Conservation (phyloP, 2,888 invertebrate species). For the Laspeyria flexula region DNA sequence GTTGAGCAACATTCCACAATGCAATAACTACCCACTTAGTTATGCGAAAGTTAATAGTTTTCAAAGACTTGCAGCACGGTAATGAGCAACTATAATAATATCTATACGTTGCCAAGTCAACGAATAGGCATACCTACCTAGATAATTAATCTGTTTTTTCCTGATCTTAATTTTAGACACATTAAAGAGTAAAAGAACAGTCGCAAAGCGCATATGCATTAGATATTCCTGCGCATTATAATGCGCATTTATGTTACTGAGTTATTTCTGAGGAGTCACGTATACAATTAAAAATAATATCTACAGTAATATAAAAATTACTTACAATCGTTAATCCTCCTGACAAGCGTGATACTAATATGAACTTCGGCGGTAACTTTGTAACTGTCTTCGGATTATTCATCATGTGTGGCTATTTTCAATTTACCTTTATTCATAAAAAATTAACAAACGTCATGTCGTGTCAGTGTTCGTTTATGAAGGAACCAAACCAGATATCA, state of each 20-base stretch:
- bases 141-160: too few species aligned
- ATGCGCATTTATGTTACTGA: constrained; percentile 1
- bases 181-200: too few species aligned
- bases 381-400: constrained; percentile 27
- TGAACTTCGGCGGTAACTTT: constrained; percentile 50
- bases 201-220: too few species aligned
- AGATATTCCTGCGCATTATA: constrained; percentile 26
- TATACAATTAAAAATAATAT: neutral
- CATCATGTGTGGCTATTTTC: constrained; percentile 37
- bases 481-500: constrained; percentile 61
- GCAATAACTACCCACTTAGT: too few species aligned
- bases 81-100: too few species aligned
- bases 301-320: constrained; percentile 25
- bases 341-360: constrained; percentile 53
- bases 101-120: too few species aligned
- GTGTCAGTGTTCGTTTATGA: constrained; percentile 53
- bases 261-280: constrained; percentile 15
- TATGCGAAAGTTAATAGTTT: too few species aligned
- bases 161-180: too few species aligned
- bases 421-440: constrained; percentile 17
- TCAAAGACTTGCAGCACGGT: too few species aligned
- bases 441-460: constrained; percentile 58
- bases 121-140: too few species aligned
- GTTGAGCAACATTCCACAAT: too few species aligned
- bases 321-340: constrained; percentile 65